Percentiles rank a stretch among this genome's conserved stretches.
These are phyloP conservation scores for Pararge aegeria DNA, from an alignment of 1,140 invertebrate genomes.

Conservation along the genomic window DNA sequence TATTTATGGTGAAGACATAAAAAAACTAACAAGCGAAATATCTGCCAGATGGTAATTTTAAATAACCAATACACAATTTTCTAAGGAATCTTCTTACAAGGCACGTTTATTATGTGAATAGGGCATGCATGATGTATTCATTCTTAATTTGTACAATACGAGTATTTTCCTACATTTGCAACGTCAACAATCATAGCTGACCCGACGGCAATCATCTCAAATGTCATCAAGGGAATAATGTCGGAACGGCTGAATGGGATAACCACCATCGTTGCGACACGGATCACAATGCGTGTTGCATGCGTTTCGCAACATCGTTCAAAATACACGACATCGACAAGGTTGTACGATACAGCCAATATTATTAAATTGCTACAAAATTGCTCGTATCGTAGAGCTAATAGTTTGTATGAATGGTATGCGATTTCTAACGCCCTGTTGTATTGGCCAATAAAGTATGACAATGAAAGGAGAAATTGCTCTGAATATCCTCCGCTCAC, in stretches of 20 bases:
- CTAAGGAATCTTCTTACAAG: neutral
- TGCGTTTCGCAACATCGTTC: constrained; percentile 22
- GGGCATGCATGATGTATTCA: neutral
- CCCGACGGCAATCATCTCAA: constrained; percentile 32
- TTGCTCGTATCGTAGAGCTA: neutral
- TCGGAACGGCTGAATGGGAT: constrained; percentile 32
- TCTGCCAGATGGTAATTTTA: too few species aligned
- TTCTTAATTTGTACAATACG: too few species aligned
- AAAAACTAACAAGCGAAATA: too few species aligned
- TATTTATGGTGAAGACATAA: too few species aligned
- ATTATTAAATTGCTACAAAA: constrained; percentile 16
- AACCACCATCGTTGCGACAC: constrained; percentile 26
- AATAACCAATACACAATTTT: neutral
- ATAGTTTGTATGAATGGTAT: neutral
- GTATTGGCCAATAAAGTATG: constrained; percentile 7
- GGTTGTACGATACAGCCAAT: constrained; percentile 19
- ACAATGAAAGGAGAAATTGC: constrained; percentile 6
- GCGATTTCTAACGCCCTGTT: too few species aligned
- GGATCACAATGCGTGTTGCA: constrained; percentile 30
- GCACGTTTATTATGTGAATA: neutral
- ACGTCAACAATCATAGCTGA: constrained; percentile 24
- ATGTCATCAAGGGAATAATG: constrained; percentile 33
- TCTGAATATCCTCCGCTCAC: too few species aligned
- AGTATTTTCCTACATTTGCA: constrained; percentile 8
- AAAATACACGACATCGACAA: constrained; percentile 19